Evolutionary conservation across 2,113 vertebrate genomes (phyloP).

Genomic region (Columba livia): DNA sequence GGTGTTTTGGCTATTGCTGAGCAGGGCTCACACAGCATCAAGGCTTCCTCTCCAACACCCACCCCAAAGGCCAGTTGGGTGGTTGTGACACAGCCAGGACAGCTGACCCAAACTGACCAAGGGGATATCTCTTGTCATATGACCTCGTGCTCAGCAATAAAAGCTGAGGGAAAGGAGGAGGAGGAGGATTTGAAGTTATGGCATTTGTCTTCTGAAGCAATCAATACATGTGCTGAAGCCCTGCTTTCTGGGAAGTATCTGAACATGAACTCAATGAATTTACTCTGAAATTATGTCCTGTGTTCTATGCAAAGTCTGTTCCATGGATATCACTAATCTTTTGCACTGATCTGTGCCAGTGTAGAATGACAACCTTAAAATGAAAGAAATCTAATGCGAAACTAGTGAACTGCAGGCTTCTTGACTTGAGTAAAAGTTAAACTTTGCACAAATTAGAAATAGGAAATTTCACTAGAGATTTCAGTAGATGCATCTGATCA

Average conservation of each 20-base stretch:
- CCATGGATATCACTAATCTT: background rate
- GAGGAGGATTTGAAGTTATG: background rate
- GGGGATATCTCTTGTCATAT: too few relatives aligned
- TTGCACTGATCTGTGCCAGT: background rate
- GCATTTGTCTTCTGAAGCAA: background rate
- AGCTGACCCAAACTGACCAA: background rate
- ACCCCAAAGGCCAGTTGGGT: background rate
- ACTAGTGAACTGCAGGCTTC: accelerated
- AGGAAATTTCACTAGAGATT: background rate
- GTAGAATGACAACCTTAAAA: background rate
- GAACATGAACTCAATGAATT: background rate
- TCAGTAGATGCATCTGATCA: background rate
- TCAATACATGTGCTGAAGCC: accelerated
- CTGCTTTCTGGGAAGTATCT: background rate
- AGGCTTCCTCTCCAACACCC: background rate
- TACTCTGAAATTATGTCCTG: background rate
- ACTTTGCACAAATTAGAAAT: background rate
- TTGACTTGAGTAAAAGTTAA: background rate
- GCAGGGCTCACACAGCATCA: background rate
- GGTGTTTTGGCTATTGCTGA: background rate
- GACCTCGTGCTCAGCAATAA: accelerated
- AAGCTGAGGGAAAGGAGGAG: background rate
- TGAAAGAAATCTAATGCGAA: background rate
- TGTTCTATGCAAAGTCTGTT: background rate
- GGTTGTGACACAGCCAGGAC: background rate